A percentile compares a stretch with the other conserved stretches of the same genome.
These are phyloP conservation scores for Pachycephala philippinensis DNA, from an alignment of 2,113 vertebrate species.

Conservation along the genomic window DNA sequence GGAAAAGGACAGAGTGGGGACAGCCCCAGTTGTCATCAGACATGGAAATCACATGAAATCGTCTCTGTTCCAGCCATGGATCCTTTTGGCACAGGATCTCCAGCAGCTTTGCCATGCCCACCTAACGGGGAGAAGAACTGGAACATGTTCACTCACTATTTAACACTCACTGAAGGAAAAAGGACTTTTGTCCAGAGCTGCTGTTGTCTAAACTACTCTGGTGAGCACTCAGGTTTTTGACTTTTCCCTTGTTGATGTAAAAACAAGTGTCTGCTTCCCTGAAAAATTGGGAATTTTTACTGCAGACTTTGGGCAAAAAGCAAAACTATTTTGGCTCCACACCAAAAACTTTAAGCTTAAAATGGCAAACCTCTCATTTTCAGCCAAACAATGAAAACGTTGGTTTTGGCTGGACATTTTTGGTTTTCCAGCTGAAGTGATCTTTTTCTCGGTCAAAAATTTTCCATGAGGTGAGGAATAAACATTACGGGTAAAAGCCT, in stretches of 20 bases:
- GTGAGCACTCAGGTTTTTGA: neutral
- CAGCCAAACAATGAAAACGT: slow-evolving; percentile 55
- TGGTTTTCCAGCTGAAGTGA: slow-evolving; percentile 42
- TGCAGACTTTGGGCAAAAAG: slow-evolving; percentile 40
- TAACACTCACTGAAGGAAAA: neutral
- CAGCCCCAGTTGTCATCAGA: neutral
- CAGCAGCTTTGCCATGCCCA: neutral
- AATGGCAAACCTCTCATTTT: slow-evolving; percentile 61
- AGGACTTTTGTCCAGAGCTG: neutral
- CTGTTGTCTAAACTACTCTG: neutral
- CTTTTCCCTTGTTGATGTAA: neutral
- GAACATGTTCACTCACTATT: neutral
- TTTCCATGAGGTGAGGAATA: slow-evolving; percentile 64
- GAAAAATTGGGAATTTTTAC: slow-evolving; percentile 49
- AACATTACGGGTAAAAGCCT: neutral
- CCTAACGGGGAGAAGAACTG: neutral
- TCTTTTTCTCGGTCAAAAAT: slow-evolving; percentile 52
- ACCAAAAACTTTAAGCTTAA: slow-evolving; percentile 38
- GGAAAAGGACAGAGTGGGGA: neutral
- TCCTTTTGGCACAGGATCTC: neutral
- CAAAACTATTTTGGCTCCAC: slow-evolving; percentile 31
- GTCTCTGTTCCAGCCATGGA: neutral
- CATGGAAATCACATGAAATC: fast-evolving
- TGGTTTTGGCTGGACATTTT: slow-evolving; percentile 64
- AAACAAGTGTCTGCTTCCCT: slow-evolving; percentile 41